Base-by-base conservation (phyloP, 2,113 vertebrate genomes). In the Ursus arctos region DNA sequence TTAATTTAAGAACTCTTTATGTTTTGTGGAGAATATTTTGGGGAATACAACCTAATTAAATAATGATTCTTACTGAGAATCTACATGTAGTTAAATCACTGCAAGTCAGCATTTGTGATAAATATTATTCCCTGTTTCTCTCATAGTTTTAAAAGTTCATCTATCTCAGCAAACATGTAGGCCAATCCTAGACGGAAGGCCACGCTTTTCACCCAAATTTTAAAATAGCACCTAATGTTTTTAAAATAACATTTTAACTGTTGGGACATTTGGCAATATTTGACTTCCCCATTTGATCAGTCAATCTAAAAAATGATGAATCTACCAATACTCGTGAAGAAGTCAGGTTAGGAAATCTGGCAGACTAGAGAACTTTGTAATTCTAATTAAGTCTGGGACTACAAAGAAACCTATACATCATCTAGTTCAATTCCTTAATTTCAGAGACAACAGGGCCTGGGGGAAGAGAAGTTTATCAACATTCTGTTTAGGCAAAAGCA, bases 401-500 rank as follows among this genome's bases (percentile, higher is more conserved):
- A 63, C 61, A 90, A 96, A 49, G 49, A 71, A 94, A 80, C 31
- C 51, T 13, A 40, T 2, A 94, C 2, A 77, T 79, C 33, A 87
- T 33, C 33, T 81, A 90, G 36, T 63, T n/a, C 12, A 83, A 71
- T 28, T 97, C 47, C 74, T 92, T 94, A 77, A 92, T 85, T 63
- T 96, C 57, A 97, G 51, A 93, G 79, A 80, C 61, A 92, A 87
- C 10, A 67, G 19, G 63, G 22, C 33, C 6, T 69, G 82, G 12
- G 6, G 4, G 2, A 97, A 91, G 33, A 7, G 33, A 94, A 87
- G 14, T 18, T 90, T 81, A 86, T 7, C 43, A 91, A 95, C 86
- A 97, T 77, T 79, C 57, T 91, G 51, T 40, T 88, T 69, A 87
- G 53, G 57, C 88, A 96, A 92, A 85, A 76, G 11, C 71, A 11